A percentile compares a stretch with the other conserved stretches of the same genome.
Evolutionary conservation across 2,888 invertebrate genomes (phyloP).

Genomic region (Mylabris sibirica): DNA sequence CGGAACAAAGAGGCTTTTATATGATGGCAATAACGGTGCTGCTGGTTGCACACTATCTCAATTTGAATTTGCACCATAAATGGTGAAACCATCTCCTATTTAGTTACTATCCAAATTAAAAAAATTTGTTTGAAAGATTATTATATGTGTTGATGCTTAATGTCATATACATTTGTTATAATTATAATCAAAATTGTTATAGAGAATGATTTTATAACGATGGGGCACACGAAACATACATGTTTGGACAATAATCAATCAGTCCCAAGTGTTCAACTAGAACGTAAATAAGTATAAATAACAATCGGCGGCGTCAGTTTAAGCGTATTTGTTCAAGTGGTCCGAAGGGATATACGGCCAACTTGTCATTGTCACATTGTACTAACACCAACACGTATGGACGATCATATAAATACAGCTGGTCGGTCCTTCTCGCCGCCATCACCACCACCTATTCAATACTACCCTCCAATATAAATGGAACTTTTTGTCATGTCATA

Average conservation of each 20-base stretch:
- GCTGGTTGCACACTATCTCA: neutral
- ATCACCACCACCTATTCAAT: constrained; percentile 18
- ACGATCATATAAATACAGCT: constrained; percentile 26
- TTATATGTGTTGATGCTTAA: no score
- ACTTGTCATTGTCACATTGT: constrained; percentile 47
- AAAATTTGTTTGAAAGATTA: no score
- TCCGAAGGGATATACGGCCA: constrained; percentile 42
- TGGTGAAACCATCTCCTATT: no score
- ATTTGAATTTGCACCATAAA: neutral
- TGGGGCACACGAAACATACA: constrained; percentile 11
- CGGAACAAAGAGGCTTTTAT: constrained; percentile 50
- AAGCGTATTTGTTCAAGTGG: constrained; percentile 45
- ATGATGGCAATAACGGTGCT: constrained; percentile 12
- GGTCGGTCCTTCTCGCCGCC: neutral
- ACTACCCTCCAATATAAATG: constrained; percentile 17
- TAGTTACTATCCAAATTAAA: no score
- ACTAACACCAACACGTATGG: constrained; percentile 33
- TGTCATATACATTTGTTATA: no score
- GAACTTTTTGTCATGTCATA: constrained; percentile 17
- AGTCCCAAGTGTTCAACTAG: constrained; percentile 30
- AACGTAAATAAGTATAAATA: constrained; percentile 46
- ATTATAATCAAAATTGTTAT: neutral
- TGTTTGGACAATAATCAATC: constrained; percentile 34
- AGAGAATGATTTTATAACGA: constrained; percentile 31
- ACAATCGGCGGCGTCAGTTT: constrained; percentile 42